phyloP scores from a whole-genome alignment of 2,113 vertebrate genomes.

The Alouatta palliata region DNA sequence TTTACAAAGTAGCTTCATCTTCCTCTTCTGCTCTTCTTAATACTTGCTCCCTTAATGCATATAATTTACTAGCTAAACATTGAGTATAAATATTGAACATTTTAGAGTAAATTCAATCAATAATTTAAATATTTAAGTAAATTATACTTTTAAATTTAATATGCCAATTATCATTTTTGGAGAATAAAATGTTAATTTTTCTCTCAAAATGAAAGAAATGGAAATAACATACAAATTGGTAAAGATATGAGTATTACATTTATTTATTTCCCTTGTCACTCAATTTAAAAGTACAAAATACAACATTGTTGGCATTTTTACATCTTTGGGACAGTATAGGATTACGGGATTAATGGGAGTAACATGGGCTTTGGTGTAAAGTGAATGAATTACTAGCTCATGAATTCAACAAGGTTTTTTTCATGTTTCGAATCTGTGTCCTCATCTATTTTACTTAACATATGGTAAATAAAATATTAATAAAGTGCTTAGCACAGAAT shows the following conservation, averaged over 20 bases:
- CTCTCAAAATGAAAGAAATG: not conserved
- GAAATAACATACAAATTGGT: not conserved
- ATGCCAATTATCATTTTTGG: not conserved
- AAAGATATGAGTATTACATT: not conserved
- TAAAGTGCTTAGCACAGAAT: not conserved
- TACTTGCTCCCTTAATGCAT: not conserved
- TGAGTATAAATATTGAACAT: not conserved
- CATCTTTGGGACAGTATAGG: not conserved
- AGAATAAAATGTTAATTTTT: not conserved
- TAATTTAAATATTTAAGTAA: not conserved
- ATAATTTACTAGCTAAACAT: not conserved
- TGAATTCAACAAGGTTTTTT: not conserved
- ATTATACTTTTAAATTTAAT: not conserved
- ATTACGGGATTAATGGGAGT: not conserved
- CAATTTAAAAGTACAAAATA: not conserved
- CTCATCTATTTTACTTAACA: not conserved
- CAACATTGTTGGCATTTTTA: not conserved
- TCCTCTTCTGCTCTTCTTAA: not conserved
- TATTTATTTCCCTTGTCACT: not conserved
- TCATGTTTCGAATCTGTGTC: not conserved
- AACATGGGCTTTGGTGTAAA: not conserved
- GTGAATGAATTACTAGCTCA: not conserved
- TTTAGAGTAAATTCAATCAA: not conserved
- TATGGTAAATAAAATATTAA: not conserved
- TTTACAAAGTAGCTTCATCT: not conserved